Percentiles rank a stretch among this genome's conserved stretches.
These are phyloP conservation scores for Phaenicophaeus curvirostris DNA, from an alignment of 2,797 vertebrate genomes.

Conservation along the genomic window DNA sequence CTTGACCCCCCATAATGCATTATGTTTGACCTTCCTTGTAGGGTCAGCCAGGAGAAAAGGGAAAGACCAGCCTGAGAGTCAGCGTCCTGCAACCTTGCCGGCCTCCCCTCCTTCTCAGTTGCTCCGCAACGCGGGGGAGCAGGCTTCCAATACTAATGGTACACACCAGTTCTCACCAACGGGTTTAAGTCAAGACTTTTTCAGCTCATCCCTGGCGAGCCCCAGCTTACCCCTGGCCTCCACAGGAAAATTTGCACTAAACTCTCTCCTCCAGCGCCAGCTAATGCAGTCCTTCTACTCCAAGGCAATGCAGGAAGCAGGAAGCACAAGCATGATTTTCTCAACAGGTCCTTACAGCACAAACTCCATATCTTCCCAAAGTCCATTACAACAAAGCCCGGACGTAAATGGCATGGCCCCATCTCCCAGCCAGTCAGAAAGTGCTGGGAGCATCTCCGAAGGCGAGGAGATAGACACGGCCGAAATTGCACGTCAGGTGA, in stretches of 20 bases:
- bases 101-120: conserved; percentile 90
- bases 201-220: conserved; percentile 88
- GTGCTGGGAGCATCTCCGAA: conserved; percentile 88
- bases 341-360: conserved; percentile 92
- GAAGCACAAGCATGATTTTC: conserved; percentile 92
- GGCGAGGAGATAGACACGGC: conserved; percentile 96
- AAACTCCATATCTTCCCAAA: conserved; percentile 93
- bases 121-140: conserved; percentile 87
- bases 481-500: conserved; percentile 96
- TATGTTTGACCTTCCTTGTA: conserved; percentile 99
- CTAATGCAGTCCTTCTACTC: conserved; percentile 98
- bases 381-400: conserved; percentile 89
- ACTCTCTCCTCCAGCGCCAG: conserved; percentile 96
- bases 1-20: conserved; percentile 99
- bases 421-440: conserved; percentile 92
- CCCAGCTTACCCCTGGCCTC: conserved; percentile 89
- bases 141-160: conserved; percentile 91
- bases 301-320: conserved; percentile 96
- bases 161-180: conserved; percentile 95
- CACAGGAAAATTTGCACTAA: conserved; percentile 96
- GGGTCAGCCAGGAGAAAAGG: conserved; percentile 99
- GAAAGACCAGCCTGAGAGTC: conserved; percentile 93
- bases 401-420: conserved; percentile 92
- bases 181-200: conserved; percentile 97
- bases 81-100: conserved; percentile 88